Percentiles rank a stretch among this genome's conserved stretches.
phyloP scores from a whole-genome alignment of 2,797 vertebrate species.

The Enteromius paludinosus region DNA sequence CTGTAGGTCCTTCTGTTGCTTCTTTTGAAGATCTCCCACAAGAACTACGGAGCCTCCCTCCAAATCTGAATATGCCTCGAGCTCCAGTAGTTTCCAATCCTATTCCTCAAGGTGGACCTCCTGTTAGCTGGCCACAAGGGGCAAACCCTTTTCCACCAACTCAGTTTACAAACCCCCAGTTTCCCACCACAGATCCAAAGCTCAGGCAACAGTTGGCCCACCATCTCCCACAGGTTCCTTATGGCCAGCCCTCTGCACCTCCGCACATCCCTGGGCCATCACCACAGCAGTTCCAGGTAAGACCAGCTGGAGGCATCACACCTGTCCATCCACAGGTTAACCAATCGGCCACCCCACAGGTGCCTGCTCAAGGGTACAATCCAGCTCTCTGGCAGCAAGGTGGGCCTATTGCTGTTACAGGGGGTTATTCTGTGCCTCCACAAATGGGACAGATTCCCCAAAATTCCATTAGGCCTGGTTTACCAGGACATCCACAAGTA shows the following conservation, averaged over 20 bases:
- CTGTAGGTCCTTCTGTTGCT: constrained; percentile 49
- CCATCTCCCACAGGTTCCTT: constrained; percentile 18
- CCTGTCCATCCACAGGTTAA: constrained; percentile 34
- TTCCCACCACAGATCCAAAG: constrained; percentile 9
- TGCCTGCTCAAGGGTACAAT: constrained; percentile 76
- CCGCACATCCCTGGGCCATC: constrained; percentile 43
- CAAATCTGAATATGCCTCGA: constrained; percentile 54
- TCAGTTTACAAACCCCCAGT: constrained; percentile 41
- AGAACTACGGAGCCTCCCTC: constrained; percentile 76
- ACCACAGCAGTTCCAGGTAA: constrained; percentile 56
- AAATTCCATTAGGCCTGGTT: constrained; percentile 43
- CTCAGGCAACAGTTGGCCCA: constrained; percentile 40
- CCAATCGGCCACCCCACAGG: constrained; percentile 75
- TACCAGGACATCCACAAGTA: constrained; percentile 56
- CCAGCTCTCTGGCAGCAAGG: constrained; percentile 50
- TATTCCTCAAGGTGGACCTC: constrained; percentile 14
- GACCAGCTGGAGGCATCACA: constrained; percentile 41
- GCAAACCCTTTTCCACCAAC: constrained; percentile 23
- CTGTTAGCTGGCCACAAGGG: constrained; percentile 43
- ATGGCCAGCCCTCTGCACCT: constrained; percentile 36
- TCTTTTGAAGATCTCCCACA: constrained; percentile 70
- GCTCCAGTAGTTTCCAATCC: constrained; percentile 52
- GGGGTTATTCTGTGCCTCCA: constrained; percentile 42
- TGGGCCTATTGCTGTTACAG: constrained; percentile 35
- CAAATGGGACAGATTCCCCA: constrained; percentile 58